Percentiles rank a stretch among this genome's conserved stretches.
These are phyloP conservation scores for Smittia aterrima DNA, from an alignment of 2,888 invertebrate genomes.

Conservation along the genomic window DNA sequence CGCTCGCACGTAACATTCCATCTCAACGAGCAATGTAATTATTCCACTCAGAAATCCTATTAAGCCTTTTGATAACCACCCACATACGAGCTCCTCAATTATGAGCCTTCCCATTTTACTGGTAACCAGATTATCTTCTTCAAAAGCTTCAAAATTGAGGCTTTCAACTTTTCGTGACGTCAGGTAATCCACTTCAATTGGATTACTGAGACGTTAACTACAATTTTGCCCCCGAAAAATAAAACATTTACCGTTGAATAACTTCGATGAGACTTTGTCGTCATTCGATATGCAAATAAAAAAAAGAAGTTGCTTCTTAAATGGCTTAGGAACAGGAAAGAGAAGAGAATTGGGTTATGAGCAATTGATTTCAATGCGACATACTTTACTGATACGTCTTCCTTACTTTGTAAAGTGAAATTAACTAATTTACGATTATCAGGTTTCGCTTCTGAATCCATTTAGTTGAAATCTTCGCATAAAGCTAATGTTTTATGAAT, in stretches of 20 bases:
- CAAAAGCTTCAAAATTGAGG: too few relatives aligned
- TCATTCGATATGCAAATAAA: neutral
- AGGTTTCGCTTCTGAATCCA: neutral
- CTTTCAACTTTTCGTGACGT: too few relatives aligned
- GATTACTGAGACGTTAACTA: too few relatives aligned
- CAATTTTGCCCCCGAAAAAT: neutral
- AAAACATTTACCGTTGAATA: neutral
- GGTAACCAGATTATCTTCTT: too few relatives aligned
- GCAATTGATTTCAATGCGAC: conserved; percentile 31
- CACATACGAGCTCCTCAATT: too few relatives aligned
- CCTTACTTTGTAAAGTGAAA: neutral
- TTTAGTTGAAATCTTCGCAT: too few relatives aligned
- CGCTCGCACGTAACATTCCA: neutral
- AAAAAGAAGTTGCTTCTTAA: too few relatives aligned
- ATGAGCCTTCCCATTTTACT: too few relatives aligned
- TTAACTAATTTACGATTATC: neutral
- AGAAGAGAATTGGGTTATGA: conserved; percentile 15
- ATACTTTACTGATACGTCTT: neutral
- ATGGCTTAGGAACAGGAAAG: neutral
- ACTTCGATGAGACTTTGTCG: neutral
- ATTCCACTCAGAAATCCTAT: neutral
- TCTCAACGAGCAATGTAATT: conserved; percentile 9
- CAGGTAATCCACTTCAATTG: too few relatives aligned
- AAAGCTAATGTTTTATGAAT: too few relatives aligned
- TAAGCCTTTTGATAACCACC: too few relatives aligned